Evolutionary conservation across 2,888 invertebrate species (phyloP), one percentile per base, ranked within the genome.

Genomic region (Bellardia pandia): DNA sequence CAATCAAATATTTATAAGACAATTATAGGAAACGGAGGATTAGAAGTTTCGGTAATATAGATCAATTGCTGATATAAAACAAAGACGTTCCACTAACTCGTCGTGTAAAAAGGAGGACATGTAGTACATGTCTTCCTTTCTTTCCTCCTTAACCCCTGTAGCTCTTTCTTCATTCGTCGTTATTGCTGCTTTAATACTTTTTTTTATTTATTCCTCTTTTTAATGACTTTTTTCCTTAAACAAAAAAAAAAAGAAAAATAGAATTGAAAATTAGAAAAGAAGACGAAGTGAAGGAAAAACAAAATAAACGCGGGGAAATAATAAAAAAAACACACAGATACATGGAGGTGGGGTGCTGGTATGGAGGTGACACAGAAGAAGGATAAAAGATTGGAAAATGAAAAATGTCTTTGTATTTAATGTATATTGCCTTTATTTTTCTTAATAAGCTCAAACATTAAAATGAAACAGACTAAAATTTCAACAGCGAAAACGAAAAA

Each of bases 381-480:
- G 79, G 48, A 86, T 71, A 83, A 64, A 66, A 83, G 7, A 84
- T 45, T 77, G 69, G 56, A 66, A 86, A 86, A 86, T 83, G 76
- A 86, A 79, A 86, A 86, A 76, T 84, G 83, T 83, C 79, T 83
- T 79, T 79, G 86, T 76, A 66, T 75, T 74, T 56, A 81, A 77
- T 77, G 74, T 71, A 62, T 82, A 85, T 85, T 82, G 85, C 69
- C 69, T 71, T 81, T 75, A 85, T 82, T 79, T 85, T 81, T 82
- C 87, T 82, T 87, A 87, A 85, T 87, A 85, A 87, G 81, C 85
- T 80, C 64, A 75, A 87, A 85, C 66, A 78, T 81, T 82, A 82
- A 80, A 72, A 58, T 48, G 13, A 78, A 78, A 37, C 53, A 33
- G 4, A 11, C 23, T 30, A 58, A 51, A 14, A 23, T 23, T 23